Percentiles rank a stretch among this genome's conserved stretches.
These are phyloP conservation scores for Parasteatoda tepidariorum DNA, from an alignment of 1,140 invertebrate species.

Conservation along the genomic window DNA sequence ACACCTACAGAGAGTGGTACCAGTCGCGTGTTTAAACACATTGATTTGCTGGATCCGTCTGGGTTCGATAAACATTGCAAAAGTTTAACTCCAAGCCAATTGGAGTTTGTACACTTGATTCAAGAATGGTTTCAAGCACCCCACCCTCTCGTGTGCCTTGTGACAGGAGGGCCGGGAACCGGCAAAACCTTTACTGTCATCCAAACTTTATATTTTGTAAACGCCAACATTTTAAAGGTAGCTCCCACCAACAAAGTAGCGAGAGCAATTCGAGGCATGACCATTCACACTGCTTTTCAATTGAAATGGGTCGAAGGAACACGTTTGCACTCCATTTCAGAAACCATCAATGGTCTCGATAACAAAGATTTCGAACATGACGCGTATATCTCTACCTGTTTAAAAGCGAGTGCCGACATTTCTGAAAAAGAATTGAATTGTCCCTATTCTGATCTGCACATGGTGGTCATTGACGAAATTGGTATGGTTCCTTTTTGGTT, in stretches of 20 bases:
- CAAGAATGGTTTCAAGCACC: neutral
- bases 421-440: neutral
- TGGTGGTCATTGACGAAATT: constrained; percentile 30
- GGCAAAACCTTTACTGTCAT: constrained; percentile 12
- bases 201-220: neutral
- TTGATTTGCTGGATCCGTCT: too few relatives aligned
- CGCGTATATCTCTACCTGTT: neutral
- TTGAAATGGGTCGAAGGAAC: neutral
- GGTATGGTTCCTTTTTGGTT: constrained; percentile 5
- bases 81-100: neutral
- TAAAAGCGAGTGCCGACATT: neutral
- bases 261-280: neutral
- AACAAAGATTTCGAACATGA: neutral
- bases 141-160: neutral
- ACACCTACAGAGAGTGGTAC: too few relatives aligned
- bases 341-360: neutral
- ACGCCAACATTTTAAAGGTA: neutral
- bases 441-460: neutral
- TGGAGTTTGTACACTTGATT: neutral
- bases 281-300: neutral
- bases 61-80: constrained; percentile 27
- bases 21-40: too few relatives aligned
- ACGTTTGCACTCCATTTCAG: neutral
- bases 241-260: neutral
- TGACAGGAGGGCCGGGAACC: neutral